These are phyloP conservation scores for Meghimatium bilineatum DNA, from an alignment of 2,888 invertebrate species.

Conservation along the genomic window DNA sequence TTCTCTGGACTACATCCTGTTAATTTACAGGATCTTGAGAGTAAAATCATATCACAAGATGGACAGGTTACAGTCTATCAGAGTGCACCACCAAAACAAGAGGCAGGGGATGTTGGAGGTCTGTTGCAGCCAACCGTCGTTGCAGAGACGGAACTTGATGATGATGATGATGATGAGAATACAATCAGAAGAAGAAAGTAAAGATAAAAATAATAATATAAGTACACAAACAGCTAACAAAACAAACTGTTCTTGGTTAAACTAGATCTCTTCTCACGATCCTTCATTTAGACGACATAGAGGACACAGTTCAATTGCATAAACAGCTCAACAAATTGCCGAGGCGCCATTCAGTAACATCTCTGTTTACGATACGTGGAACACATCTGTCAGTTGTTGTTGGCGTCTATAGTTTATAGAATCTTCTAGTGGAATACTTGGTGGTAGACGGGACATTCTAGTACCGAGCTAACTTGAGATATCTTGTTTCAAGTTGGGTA, in stretches of 20 bases:
- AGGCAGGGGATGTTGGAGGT: too few species aligned
- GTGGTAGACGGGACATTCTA: slow-evolving; percentile 3
- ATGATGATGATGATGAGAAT: too few species aligned
- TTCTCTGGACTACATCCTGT: too few species aligned
- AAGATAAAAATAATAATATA: neutral
- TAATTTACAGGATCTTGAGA: too few species aligned
- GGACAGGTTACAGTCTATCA: too few species aligned
- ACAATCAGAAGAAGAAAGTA: too few species aligned
- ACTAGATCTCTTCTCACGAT: too few species aligned
- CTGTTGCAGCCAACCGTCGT: too few species aligned
- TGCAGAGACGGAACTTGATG: too few species aligned
- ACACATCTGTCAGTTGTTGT: neutral
- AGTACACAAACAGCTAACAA: neutral
- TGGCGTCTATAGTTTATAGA: slow-evolving; percentile 2
- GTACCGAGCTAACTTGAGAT: slow-evolving; percentile 7
- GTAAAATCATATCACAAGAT: too few species aligned
- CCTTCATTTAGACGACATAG: neutral
- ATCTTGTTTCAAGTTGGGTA: neutral
- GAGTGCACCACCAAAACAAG: too few species aligned
- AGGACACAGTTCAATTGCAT: neutral
- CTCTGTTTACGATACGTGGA: neutral
- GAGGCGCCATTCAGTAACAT: neutral
- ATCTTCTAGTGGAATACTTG: neutral
- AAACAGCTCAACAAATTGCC: slow-evolving; percentile 6
- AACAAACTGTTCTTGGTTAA: neutral